Percentiles rank a stretch among this genome's conserved stretches.
phyloP scores from a whole-genome alignment of 2,888 invertebrate species.

The Autographa gamma region DNA sequence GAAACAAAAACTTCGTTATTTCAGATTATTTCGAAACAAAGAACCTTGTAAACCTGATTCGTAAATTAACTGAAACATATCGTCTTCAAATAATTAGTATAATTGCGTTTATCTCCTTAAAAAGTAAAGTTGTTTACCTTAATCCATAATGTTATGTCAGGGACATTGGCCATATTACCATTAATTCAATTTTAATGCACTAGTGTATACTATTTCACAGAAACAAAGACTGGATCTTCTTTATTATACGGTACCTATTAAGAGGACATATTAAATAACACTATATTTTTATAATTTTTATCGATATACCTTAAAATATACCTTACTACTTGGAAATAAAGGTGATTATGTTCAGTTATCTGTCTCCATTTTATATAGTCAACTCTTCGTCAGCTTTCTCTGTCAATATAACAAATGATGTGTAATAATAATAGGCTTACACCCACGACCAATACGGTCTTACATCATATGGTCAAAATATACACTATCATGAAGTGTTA shows the following conservation, averaged over 20 bases:
- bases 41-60: conserved; percentile 7
- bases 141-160: conserved; percentile 38
- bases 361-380: neutral
- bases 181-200: conserved; percentile 8
- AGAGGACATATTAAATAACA: neutral
- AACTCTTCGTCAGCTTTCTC: neutral
- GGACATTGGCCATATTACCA: conserved; percentile 23
- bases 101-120: conserved; percentile 30
- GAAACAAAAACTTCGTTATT: neutral
- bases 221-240: neutral
- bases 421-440: neutral
- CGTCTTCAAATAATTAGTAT: conserved; percentile 35
- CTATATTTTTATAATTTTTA: neutral
- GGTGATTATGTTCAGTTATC: neutral
- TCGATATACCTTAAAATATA: too few species aligned
- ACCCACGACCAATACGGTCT: neutral
- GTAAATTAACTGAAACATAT: conserved; percentile 21
- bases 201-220: neutral
- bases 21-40: neutral
- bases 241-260: neutral
- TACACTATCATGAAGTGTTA: neutral
- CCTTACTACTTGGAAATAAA: neutral
- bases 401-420: neutral
- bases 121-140: conserved; percentile 30
- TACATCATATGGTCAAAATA: neutral